Evolutionary conservation across 1,140 invertebrate species (phyloP), one percentile per base, ranked within the genome.

Genomic region (Manduca sexta): DNA sequence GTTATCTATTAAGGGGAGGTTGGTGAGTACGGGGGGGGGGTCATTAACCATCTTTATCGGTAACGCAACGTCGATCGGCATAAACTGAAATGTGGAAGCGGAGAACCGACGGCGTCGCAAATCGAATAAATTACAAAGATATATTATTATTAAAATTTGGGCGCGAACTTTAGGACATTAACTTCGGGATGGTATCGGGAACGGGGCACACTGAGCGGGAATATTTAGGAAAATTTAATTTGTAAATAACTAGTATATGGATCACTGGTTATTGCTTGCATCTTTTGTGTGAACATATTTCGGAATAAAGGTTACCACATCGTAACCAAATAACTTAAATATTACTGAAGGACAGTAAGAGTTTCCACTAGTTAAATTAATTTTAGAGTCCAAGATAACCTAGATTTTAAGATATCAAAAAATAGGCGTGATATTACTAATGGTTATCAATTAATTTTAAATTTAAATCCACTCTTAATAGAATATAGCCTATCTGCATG

Each of bases 81-180:
- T 21, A 21, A 21, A 21, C 21, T 21, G 21, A 21, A 21, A 21
- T 21, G 21, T 21, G 21, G 21, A 21, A 21, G 7, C 2, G n/a
- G n/a, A 2, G 21, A 21, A 21, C 21, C 45, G 56, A 52, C 45
- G 40, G 49, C 17, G 49, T 49, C 60, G 45, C 46, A 52, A 45
- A 62, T 58, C 61, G 47, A 65, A 67, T 70, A 67, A 70, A 70
- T 70, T 70, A 67, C 51, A 60, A 70, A 70, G 68, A 70, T 70
- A 64, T 70, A 70, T 70, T 70, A 62, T 67, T 70, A 70, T 70
- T 70, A 70, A 70, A 70, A 70, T 70, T 70, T 64, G 52, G 61
- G 41, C 58, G 56, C 51, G 37, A 69, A 70, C 58, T 67, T 70
- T 52, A 46, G 55, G 44, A 56, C 68, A 62, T 68, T 65, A 61